phyloP scores from a whole-genome alignment of 30 jellyfish, hydroid and myxozoan species.

The Morbakka virulenta region DNA sequence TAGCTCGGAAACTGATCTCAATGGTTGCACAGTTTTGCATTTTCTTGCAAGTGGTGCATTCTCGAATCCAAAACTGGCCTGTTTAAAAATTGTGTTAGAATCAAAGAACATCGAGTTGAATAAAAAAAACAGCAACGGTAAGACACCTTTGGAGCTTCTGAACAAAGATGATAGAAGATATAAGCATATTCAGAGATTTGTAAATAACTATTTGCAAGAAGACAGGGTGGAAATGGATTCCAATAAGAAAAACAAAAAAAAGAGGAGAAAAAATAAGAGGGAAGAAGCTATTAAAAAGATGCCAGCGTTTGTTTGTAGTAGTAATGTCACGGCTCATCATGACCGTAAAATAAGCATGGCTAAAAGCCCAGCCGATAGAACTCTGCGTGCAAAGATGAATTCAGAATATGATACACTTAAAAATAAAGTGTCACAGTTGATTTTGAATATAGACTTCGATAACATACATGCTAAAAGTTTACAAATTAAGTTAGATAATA shows the following conservation, averaged over 20 bases:
- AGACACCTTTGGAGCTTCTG: constrained; percentile 28
- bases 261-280: background rate
- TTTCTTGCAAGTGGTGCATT: constrained; percentile 28
- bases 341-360: too few relatives aligned
- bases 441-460: background rate
- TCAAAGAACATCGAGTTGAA: constrained; percentile 2
- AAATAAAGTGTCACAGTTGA: background rate
- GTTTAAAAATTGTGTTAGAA: constrained; percentile 29
- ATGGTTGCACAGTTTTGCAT: constrained; percentile 55
- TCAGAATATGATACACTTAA: background rate
- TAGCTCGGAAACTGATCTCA: constrained; percentile 8
- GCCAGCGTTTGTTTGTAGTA: background rate
- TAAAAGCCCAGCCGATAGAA: background rate
- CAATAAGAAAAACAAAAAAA: constrained; percentile 52
- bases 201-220: too few relatives aligned
- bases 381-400: background rate
- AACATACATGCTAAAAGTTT: background rate
- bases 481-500: too few relatives aligned
- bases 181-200: too few relatives aligned
- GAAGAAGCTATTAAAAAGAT: background rate
- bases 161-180: constrained; percentile 10
- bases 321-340: background rate
- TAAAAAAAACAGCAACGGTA: constrained; percentile 8
- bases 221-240: too few relatives aligned
- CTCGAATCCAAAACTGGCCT: background rate